Conservation (phyloP, 1,140 invertebrate species). For the Arctopsyche grandis region DNA sequence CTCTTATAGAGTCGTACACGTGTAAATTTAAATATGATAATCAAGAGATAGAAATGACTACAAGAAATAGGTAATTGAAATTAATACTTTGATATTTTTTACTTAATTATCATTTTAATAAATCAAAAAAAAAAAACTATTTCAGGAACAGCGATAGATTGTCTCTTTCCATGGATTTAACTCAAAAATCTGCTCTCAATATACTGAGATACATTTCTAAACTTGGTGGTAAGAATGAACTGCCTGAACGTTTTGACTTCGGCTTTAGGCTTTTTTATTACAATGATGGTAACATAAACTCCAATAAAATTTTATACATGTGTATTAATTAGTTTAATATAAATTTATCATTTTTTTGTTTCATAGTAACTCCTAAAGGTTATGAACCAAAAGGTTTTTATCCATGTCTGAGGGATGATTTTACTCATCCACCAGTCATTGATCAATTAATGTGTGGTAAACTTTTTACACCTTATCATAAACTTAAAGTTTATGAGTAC, state of each 20-base stretch:
- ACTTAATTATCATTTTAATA: background rate
- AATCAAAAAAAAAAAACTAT: background rate
- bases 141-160: background rate
- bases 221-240: background rate
- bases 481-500: conserved; percentile 4
- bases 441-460: background rate
- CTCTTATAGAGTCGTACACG: conserved; percentile 34
- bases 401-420: background rate
- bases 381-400: conserved; percentile 32
- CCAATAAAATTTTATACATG: background rate
- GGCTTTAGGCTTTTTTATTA: conserved; percentile 29
- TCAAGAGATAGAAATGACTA: conserved; percentile 1
- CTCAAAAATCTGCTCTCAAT: background rate
- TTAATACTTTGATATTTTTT: background rate
- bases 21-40: conserved; percentile 30
- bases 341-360: background rate
- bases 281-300: conserved; percentile 31
- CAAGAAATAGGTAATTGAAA: background rate
- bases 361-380: conserved; percentile 30
- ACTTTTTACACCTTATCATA: conserved; percentile 33
- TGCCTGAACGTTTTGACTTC: conserved; percentile 22
- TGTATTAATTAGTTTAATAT: background rate
- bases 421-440: background rate
- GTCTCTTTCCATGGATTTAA: background rate
- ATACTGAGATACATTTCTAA: background rate